Evolutionary conservation across 92 coral and sea anemone species (phyloP).

Genomic region (Paragorgia papillata): DNA sequence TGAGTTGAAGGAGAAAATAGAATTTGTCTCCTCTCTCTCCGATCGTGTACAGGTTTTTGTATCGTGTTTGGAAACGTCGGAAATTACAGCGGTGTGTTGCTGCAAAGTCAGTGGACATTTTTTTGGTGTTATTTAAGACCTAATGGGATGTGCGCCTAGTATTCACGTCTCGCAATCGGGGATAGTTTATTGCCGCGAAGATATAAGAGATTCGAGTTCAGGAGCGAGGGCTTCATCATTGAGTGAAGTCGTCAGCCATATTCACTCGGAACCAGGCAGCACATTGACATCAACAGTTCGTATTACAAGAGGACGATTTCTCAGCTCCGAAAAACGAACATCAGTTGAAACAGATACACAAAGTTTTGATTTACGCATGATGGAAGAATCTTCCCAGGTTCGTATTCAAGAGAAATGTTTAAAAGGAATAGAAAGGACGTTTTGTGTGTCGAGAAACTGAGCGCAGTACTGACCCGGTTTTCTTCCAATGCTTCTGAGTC

Average conservation of each 20-base stretch:
- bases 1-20: not conserved
- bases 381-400: slow-evolving; percentile 91
- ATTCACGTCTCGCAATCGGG: slow-evolving; percentile 99
- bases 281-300: slow-evolving; percentile 90
- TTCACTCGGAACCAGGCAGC: slow-evolving; percentile 96
- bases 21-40: not conserved
- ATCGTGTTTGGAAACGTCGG: not conserved
- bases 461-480: not conserved
- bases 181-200: slow-evolving; percentile 90
- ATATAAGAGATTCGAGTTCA: slow-evolving; percentile 93
- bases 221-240: slow-evolving; percentile 94
- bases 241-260: slow-evolving; percentile 99
- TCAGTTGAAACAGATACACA: slow-evolving; percentile 97
- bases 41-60: slow-evolving; percentile 18
- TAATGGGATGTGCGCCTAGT: slow-evolving; percentile 99
- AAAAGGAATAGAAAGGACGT: no score
- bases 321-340: slow-evolving; percentile 82
- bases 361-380: slow-evolving; percentile 83
- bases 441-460: no score
- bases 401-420: slow-evolving; percentile 22
- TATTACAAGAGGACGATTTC: slow-evolving; percentile 79
- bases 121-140: slow-evolving; percentile 19
- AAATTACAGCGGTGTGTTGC: slow-evolving; percentile 27
- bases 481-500: not conserved
- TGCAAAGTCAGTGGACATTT: slow-evolving; percentile 22